phyloP scores from a whole-genome alignment of 2,888 invertebrate species.

The Drosophila anomalipes region DNA sequence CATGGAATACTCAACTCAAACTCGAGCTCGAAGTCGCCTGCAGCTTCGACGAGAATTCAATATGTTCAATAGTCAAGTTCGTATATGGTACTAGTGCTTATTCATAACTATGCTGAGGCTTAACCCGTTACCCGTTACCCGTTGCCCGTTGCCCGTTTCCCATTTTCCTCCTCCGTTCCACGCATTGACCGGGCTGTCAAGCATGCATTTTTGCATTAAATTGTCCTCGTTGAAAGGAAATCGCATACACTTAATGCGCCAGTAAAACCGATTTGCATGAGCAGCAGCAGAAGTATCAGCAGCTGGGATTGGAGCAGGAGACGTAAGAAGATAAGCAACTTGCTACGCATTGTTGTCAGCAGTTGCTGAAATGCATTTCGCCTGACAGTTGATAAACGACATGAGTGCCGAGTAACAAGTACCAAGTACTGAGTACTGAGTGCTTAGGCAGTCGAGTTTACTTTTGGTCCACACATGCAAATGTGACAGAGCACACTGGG shows the following conservation, averaged over 20 bases:
- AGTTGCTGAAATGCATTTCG: slow-evolving; percentile 61
- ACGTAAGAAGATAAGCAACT: slow-evolving; percentile 18
- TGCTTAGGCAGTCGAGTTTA: slow-evolving; percentile 47
- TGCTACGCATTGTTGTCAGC: slow-evolving; percentile 61
- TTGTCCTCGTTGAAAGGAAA: slow-evolving; percentile 76
- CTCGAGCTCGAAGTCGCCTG: slow-evolving; percentile 22
- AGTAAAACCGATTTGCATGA: slow-evolving; percentile 69
- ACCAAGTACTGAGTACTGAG: slow-evolving; percentile 22
- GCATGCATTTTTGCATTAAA: slow-evolving; percentile 76
- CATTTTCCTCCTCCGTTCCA: not conserved
- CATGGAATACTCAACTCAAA: slow-evolving; percentile 27
- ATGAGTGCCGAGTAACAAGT: slow-evolving; percentile 36
- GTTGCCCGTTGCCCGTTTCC: slow-evolving; percentile 9
- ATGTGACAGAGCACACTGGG: slow-evolving; percentile 13
- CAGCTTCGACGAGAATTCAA: slow-evolving; percentile 29
- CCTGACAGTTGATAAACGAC: slow-evolving; percentile 75
- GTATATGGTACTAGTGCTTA: slow-evolving; percentile 53
- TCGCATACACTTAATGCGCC: slow-evolving; percentile 74
- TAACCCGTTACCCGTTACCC: slow-evolving; percentile 17
- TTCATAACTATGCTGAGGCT: slow-evolving; percentile 66
- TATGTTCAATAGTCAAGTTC: slow-evolving; percentile 35
- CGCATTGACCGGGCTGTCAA: slow-evolving; percentile 68
- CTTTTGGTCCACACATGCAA: slow-evolving; percentile 32
- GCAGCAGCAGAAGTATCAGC: slow-evolving; percentile 20
- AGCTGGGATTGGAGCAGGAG: not conserved